Evolutionary conservation across 2,888 invertebrate genomes (phyloP), one percentile per base, ranked within the genome.

Genomic region (Euphydryas editha): DNA sequence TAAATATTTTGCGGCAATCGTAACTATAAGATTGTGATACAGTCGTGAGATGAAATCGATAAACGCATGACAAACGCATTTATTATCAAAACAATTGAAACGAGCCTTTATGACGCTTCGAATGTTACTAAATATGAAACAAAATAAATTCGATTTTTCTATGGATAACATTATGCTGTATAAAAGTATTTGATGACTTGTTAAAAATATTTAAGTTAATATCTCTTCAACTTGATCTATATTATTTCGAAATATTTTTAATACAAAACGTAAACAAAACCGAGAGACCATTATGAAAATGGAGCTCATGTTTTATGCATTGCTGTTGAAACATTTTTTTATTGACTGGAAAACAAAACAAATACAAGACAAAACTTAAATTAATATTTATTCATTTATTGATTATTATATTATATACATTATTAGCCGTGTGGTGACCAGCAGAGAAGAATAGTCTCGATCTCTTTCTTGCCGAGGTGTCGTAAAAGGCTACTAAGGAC

Each of bases 1-100:
- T 89, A 87, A 90, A 90, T 88, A 90, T 90, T 90, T 90, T 84
- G 88, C 86, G 83, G 80, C 84, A 79, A 81, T 73, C 76, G 71
- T 70, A 75, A 68, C 65, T 51, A 47, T 47, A 58, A 75, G 75
- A 73, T 66, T 65, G 58, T 67, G 75, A 72, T 78, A 73, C 67
- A 59, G 60, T 87, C 87, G 86, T 87, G 86, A 85, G 80, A 79
- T 79, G 67, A 46, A 18, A 67, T 30, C 77, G 85, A 86, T 85
- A 80, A 79, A 77, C 77, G 76, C 76, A 79, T 79, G 79, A 85
- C 84, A 81, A 83, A 80, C 82, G 79, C 74, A 77, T 78, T 81
- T 80, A 80, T 80, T 76, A 75, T 74, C 69, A 73, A 79, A 83
- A 85, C 84, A 87, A 85, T 71, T 68, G 55, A 49, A 66, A 70